Conservation (phyloP, 2,888 invertebrate species). For the Drosophila neotestacea region DNA sequence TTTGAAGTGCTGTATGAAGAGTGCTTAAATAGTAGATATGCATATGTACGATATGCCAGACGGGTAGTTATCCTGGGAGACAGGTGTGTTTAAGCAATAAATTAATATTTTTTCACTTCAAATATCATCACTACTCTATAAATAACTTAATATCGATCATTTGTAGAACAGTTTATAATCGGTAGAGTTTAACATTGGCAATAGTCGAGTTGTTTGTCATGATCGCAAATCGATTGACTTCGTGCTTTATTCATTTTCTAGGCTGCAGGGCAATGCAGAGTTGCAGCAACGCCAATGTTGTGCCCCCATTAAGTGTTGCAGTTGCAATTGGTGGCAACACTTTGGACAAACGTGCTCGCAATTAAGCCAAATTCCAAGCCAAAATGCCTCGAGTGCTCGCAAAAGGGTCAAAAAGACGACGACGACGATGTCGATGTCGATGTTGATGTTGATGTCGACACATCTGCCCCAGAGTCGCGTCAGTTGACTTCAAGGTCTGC, state of each 20-base stretch:
- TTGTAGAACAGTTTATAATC: not conserved
- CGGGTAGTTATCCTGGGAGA: not conserved
- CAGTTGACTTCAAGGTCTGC: slow-evolving; percentile 41
- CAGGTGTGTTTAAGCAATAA: too few relatives aligned
- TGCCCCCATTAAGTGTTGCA: slow-evolving; percentile 68
- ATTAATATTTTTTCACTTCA: too few relatives aligned
- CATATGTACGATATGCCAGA: too few relatives aligned
- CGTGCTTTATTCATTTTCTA: slow-evolving; percentile 37
- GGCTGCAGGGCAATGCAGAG: slow-evolving; percentile 10
- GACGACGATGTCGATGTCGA: not conserved
- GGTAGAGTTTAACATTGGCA: not conserved
- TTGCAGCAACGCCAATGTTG: slow-evolving; percentile 14
- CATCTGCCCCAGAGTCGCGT: slow-evolving; percentile 18
- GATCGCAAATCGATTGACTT: slow-evolving; percentile 29
- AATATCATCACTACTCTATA: not conserved
- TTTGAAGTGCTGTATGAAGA: not conserved
- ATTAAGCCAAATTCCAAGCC: slow-evolving; percentile 42
- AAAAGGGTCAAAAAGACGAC: slow-evolving; percentile 33
- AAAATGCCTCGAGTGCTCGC: slow-evolving; percentile 39
- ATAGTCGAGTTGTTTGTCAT: slow-evolving; percentile 22
- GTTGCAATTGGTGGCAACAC: slow-evolving; percentile 70
- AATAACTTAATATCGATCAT: not conserved
- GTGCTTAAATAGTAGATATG: not conserved
- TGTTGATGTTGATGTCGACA: slow-evolving; percentile 40
- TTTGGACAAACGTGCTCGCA: slow-evolving; percentile 48